phyloP scores from a whole-genome alignment of 2,113 vertebrate species.

The Phodopus roborovskii region DNA sequence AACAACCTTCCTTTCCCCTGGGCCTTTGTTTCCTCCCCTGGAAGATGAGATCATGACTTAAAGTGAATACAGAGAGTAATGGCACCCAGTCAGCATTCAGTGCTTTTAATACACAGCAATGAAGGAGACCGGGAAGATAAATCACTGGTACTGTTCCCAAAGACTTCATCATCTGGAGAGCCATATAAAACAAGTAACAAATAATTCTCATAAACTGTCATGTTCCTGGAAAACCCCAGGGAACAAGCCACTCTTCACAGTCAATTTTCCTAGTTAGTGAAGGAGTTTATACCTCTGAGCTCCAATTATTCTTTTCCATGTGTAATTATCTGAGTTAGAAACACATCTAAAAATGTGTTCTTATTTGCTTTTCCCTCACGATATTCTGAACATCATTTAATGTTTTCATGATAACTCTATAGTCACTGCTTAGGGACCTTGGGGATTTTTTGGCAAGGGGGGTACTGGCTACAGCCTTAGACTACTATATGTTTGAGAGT shows the following conservation, averaged over 20 bases:
- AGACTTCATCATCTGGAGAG: neutral
- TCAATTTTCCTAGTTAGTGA: neutral
- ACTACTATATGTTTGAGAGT: constrained; percentile 42
- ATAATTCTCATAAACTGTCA: constrained; percentile 41
- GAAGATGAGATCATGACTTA: neutral
- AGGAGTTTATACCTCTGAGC: neutral
- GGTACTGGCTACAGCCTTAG: neutral
- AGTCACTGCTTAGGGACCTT: neutral
- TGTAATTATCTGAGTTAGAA: constrained; percentile 37
- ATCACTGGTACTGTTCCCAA: neutral
- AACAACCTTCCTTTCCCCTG: neutral
- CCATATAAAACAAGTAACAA: neutral
- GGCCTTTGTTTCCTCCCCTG: neutral
- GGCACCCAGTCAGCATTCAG: neutral
- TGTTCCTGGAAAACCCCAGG: neutral
- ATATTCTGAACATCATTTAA: neutral
- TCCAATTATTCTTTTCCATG: neutral
- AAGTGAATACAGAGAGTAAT: neutral
- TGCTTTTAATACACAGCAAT: neutral
- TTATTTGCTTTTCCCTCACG: neutral
- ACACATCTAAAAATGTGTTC: neutral
- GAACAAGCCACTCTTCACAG: constrained; percentile 23
- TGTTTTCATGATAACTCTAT: neutral
- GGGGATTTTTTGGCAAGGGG: accelerated
- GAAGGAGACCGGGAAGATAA: neutral